These are phyloP conservation scores for Druon quercuslanigerum DNA, from an alignment of 1,140 invertebrate species.

Conservation along the genomic window DNA sequence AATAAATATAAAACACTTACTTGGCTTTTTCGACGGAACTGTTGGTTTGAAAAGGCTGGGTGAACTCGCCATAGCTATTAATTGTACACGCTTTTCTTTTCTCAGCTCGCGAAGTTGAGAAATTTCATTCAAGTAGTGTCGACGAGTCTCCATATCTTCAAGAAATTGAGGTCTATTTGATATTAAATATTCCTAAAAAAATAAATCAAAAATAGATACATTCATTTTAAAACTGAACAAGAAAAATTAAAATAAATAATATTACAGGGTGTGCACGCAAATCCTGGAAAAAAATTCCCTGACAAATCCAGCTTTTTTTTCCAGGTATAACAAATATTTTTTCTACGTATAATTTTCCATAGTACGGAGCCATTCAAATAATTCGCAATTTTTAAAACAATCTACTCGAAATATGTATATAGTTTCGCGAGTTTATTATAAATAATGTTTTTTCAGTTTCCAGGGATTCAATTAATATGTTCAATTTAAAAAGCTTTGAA, in stretches of 20 bases:
- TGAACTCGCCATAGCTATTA: slow-evolving; percentile 66
- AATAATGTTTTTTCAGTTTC: too few relatives aligned
- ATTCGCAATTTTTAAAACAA: too few relatives aligned
- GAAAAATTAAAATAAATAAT: not conserved
- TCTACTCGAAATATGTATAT: too few relatives aligned
- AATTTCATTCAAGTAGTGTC: slow-evolving; percentile 70
- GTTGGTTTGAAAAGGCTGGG: slow-evolving; percentile 53
- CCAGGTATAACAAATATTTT: too few relatives aligned
- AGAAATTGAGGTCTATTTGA: slow-evolving; percentile 71
- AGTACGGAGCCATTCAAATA: too few relatives aligned
- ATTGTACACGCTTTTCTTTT: slow-evolving; percentile 66
- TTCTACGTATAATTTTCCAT: too few relatives aligned
- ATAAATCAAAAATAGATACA: slow-evolving; percentile 15
- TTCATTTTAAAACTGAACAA: slow-evolving; percentile 1
- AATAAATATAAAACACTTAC: slow-evolving; percentile 50
- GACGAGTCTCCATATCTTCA: slow-evolving; percentile 69
- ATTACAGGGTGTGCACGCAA: too few relatives aligned
- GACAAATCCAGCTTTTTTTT: too few relatives aligned
- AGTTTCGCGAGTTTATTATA: too few relatives aligned
- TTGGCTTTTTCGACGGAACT: slow-evolving; percentile 52
- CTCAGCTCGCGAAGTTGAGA: slow-evolving; percentile 66
- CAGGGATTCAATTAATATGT: too few relatives aligned
- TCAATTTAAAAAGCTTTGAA: too few relatives aligned
- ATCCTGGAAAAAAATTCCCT: too few relatives aligned
- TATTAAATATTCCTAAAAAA: slow-evolving; percentile 68